Conservation (phyloP, 2,888 invertebrate species). For the Nipponacmea schrenckii region DNA sequence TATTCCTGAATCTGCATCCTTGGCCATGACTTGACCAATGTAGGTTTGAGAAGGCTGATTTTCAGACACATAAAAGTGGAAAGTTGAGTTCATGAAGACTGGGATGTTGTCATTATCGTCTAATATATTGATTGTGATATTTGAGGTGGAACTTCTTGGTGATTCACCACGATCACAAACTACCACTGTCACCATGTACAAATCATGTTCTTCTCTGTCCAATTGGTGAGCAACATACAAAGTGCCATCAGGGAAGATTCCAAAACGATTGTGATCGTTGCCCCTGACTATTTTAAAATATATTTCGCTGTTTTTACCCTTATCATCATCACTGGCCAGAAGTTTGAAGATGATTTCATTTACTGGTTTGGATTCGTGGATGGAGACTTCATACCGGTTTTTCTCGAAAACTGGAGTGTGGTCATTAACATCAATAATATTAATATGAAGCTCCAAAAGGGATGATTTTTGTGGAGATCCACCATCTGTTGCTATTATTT, state of each 20-base stretch:
- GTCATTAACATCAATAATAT: slow-evolving; percentile 91
- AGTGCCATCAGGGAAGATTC: slow-evolving; percentile 93
- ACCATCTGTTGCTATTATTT: slow-evolving; percentile 54
- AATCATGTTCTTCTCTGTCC: slow-evolving; percentile 90
- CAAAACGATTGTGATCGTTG: slow-evolving; percentile 86
- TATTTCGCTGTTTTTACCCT: slow-evolving; percentile 55
- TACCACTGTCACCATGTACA: slow-evolving; percentile 87
- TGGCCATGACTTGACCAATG: slow-evolving; percentile 68
- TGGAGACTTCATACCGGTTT: slow-evolving; percentile 90
- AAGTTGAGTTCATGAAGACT: slow-evolving; percentile 74
- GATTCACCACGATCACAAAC: slow-evolving; percentile 78
- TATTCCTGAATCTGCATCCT: slow-evolving; percentile 86
- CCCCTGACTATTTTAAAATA: slow-evolving; percentile 81
- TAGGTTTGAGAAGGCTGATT: slow-evolving; percentile 45
- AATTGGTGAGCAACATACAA: slow-evolving; percentile 86
- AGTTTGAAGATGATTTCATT: slow-evolving; percentile 76
- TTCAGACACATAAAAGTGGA: slow-evolving; percentile 55
- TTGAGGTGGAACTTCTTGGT: slow-evolving; percentile 77
- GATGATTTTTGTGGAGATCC: slow-evolving; percentile 47
- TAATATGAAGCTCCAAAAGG: slow-evolving; percentile 43
- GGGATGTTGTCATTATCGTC: slow-evolving; percentile 68
- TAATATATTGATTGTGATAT: slow-evolving; percentile 86
- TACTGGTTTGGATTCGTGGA: slow-evolving; percentile 88
- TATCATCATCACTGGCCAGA: slow-evolving; percentile 57
- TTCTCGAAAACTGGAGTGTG: slow-evolving; percentile 94